These are phyloP conservation scores for Vanacampus margaritifer DNA, from an alignment of 2,113 vertebrate species.

Conservation along the genomic window DNA sequence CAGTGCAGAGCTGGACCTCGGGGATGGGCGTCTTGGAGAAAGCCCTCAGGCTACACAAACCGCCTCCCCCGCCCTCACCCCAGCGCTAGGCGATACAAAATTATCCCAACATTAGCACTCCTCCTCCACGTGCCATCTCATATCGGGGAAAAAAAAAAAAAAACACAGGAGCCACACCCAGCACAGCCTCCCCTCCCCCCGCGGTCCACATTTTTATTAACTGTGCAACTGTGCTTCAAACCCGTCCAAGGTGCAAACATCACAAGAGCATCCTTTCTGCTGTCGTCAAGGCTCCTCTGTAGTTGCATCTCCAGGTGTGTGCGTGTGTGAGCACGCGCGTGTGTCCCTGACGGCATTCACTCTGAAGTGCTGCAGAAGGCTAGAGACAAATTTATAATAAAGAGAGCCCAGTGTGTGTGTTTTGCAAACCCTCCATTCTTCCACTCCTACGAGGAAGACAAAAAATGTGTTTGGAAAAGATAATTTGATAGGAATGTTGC, in stretches of 20 bases:
- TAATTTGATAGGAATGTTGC: neutral
- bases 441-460: neutral
- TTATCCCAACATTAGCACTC: constrained; percentile 42
- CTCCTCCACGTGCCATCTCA: constrained; percentile 35
- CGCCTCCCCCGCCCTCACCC: constrained; percentile 24
- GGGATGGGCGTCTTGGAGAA: constrained; percentile 50
- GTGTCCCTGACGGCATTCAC: constrained; percentile 36
- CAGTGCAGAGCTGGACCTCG: constrained; percentile 52
- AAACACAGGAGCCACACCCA: constrained; percentile 54
- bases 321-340: constrained; percentile 7
- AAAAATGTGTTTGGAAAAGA: neutral
- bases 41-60: constrained; percentile 24
- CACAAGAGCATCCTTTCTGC: constrained; percentile 42
- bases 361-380: constrained; percentile 43
- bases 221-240: constrained; percentile 36
- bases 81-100: constrained; percentile 50
- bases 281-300: constrained; percentile 25
- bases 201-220: constrained; percentile 20
- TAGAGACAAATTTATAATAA: constrained; percentile 52
- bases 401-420: constrained; percentile 13
- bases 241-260: constrained; percentile 46
- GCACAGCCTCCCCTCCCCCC: constrained; percentile 41
- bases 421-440: neutral
- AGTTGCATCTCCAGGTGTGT: constrained; percentile 24
- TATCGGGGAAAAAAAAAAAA: constrained; percentile 25